These are phyloP conservation scores for Gastrophryne carolinensis DNA, from an alignment of 2,797 vertebrate genomes.

Conservation along the genomic window DNA sequence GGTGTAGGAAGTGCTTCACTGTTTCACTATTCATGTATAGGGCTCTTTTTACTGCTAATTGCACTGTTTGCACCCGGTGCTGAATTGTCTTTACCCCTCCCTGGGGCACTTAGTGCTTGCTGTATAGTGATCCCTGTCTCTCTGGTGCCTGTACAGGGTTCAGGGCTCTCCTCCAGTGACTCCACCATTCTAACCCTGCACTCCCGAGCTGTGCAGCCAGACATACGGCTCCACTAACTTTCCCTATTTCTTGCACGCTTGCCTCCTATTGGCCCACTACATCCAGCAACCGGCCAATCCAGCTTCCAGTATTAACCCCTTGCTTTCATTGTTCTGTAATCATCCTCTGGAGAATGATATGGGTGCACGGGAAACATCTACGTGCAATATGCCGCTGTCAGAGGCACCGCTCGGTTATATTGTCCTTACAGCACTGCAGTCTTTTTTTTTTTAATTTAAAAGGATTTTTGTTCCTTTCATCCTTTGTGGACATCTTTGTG, in stretches of 20 bases:
- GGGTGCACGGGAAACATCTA: too few relatives aligned
- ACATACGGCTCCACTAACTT: not conserved
- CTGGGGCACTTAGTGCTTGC: not conserved
- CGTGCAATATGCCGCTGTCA: not conserved
- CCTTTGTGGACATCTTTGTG: not conserved
- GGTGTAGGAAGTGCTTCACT: too few relatives aligned
- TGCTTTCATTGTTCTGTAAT: not conserved
- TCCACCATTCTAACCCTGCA: conserved; percentile 69
- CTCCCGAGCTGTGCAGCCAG: conserved; percentile 58
- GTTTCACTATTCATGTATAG: too few relatives aligned
- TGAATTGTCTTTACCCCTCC: too few relatives aligned
- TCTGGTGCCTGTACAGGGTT: not conserved
- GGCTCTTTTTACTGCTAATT: too few relatives aligned
- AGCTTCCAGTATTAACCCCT: conserved; percentile 52
- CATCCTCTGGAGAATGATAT: not conserved
- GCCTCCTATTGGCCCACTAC: conserved; percentile 61
- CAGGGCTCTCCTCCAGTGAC: conserved; percentile 1
- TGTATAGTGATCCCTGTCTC: not conserved
- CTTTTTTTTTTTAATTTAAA: not conserved
- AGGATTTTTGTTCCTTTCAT: not conserved
- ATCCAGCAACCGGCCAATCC: conserved; percentile 59
- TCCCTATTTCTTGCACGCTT: conserved; percentile 54
- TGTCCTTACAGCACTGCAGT: too few relatives aligned
- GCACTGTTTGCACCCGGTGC: too few relatives aligned
- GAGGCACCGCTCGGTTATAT: too few relatives aligned